Conservation (phyloP, 1,140 invertebrate species). For the Lepidurus apus region DNA sequence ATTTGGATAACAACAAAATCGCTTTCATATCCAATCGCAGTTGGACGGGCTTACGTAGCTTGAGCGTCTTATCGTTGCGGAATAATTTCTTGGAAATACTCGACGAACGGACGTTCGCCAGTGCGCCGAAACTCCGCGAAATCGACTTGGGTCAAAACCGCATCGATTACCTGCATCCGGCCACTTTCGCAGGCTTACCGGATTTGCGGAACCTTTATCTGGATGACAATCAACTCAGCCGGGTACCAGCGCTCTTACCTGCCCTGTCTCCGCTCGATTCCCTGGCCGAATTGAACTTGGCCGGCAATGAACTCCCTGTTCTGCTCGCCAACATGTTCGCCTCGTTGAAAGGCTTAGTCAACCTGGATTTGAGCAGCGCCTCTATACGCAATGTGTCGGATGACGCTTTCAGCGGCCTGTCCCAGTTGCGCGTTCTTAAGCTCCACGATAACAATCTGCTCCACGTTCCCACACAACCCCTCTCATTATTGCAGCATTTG, state of each 20-base stretch:
- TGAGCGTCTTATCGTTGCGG: conserved; percentile 71
- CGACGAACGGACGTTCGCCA: conserved; percentile 65
- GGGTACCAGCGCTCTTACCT: conserved; percentile 53
- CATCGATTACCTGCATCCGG: conserved; percentile 69
- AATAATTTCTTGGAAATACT: conserved; percentile 76
- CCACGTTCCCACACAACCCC: conserved; percentile 65
- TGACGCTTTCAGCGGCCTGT: conserved; percentile 66
- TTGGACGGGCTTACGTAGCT: conserved; percentile 66
- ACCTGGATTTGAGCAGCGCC: conserved; percentile 71
- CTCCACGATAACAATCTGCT: conserved; percentile 70
- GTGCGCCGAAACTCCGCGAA: conserved; percentile 68
- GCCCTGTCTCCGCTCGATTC: conserved; percentile 52
- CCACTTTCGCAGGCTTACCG: conserved; percentile 68
- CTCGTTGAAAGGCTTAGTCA: conserved; percentile 63
- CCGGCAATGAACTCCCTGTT: conserved; percentile 68
- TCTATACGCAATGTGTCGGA: conserved; percentile 67
- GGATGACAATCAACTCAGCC: conserved; percentile 74
- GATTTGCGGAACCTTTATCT: conserved; percentile 71
- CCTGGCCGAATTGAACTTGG: conserved; percentile 74
- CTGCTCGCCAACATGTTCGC: conserved; percentile 68
- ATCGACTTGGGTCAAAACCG: conserved; percentile 81
- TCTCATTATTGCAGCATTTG: conserved; percentile 62
- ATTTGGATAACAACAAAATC: conserved; percentile 78
- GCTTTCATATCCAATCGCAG: conserved; percentile 68
- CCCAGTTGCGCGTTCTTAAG: conserved; percentile 61